Base-by-base conservation (phyloP, 1,140 invertebrate genomes). In the Drosophila rufa region DNA sequence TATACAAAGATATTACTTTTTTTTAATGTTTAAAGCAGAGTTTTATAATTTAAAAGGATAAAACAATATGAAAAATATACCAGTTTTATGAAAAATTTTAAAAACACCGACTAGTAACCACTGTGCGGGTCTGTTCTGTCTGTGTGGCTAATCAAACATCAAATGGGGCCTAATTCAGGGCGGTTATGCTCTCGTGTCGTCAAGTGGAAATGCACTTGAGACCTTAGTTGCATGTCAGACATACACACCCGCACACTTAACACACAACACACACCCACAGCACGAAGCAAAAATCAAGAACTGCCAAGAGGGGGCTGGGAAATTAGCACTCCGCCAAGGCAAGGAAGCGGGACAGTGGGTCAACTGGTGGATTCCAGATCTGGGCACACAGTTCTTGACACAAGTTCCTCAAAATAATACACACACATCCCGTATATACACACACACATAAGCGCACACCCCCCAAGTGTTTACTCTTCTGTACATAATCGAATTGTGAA, bases 101-200 rank as follows among this genome's bases (percentile, higher is more conserved):
- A 14, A 11, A 36, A 19, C 27, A 3, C 6, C 1, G 0, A 1
- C 8, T 7, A 62, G 15, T 9, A 2, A 25, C 22, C 57, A 68
- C 46, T 33, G 65, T 61, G 33, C 57, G 7, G 14, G 5, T 12
- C 30, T 25, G 40, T 48, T 15, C 30, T 25, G 48, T 42, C 51
- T 25, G n/a, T 33, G 48, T 36, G 67, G 69, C 27, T 73, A 73
- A 73, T 73, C 70, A 73, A 73, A 73, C 69, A 76, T 67, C 61
- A 75, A 75, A 76, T 59, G 43, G 51, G 38, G 33, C 19, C 51
- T 58, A 48, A 58, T 76, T 42, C 73, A 55, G 36, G 57, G 47
- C 19, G 57, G 51, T 80, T 70, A 71, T 71, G 76, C 67, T 57
- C 80, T 84, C 66, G 65, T 64, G 65, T 58, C 65, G 59, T 53